Base-by-base conservation (phyloP, 1,140 invertebrate genomes). In the Homalodisca vitripennis region DNA sequence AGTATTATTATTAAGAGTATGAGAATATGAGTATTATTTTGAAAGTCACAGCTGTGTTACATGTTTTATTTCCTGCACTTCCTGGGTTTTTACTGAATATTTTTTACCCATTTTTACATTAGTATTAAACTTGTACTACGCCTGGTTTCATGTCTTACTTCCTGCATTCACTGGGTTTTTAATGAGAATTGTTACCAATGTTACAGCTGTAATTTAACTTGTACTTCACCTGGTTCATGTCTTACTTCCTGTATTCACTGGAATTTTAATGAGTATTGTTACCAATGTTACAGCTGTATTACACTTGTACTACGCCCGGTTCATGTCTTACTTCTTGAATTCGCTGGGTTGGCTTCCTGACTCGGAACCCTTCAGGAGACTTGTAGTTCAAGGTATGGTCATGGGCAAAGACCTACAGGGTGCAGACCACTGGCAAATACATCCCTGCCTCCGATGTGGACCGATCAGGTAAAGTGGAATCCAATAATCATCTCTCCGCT, bases 301-400 rank as follows among this genome's bases (percentile, higher is more conserved):
- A 26, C 98, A 99, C 87, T 84, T 99, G 67, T 99, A 98, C 77
- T 99, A 95, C 82, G 95, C 98, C 0, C 83, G 98, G 48, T 99
- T 99, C 80, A 86, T 99, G 73, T 90, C 87, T 74, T 91, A 99
- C 78, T 99, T 99, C 79, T 81, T 99, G 30, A 84, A 97, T 79
- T 88, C 87, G 1, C 79, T 90, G 66, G 92, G 92, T 0, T 78
- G 92, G 57, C 77, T 92, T 14, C 82, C 86, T 66, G 84, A 84
- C 63, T 79, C 82, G 68, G 98, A 99, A 82, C 98, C 98, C 24
- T 99, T 99, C 79, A 88, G 87, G 71, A 86, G 91, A 73, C 82
- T 99, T 17, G 82, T 99, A 17, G 92, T 97, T 0, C 93, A 98
- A 81, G 98, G 97, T 32, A 93, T 98, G 88, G 90, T 99, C 3